phyloP scores from a whole-genome alignment of 1,140 invertebrate genomes.

The Globodera rostochiensis region DNA sequence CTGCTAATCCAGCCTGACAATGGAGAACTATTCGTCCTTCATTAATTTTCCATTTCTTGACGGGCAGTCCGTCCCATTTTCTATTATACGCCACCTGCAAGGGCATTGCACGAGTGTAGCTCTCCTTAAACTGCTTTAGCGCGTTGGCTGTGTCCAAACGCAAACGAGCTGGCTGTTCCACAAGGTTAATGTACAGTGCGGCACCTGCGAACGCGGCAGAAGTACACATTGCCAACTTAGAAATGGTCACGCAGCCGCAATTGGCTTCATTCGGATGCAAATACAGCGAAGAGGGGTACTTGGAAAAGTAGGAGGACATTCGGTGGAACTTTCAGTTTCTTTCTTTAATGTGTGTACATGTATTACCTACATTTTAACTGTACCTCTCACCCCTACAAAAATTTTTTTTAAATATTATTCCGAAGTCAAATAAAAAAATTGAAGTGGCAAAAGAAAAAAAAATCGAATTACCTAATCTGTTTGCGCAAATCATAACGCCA shows the following conservation, averaged over 20 bases:
- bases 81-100: neutral
- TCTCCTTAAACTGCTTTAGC: slow-evolving; percentile 15
- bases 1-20: neutral
- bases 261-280: neutral
- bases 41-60: neutral
- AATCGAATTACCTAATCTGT: no score
- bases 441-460: no score
- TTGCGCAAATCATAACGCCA: no score
- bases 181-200: slow-evolving; percentile 2
- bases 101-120: slow-evolving; percentile 1
- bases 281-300: neutral
- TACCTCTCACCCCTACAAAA: no score
- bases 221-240: neutral
- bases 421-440: no score
- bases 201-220: slow-evolving; percentile 18
- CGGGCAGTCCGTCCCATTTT: no score
- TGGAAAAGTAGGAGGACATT: neutral
- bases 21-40: neutral
- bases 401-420: no score
- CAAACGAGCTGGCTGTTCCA: slow-evolving; percentile 5
- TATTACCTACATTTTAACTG: no score
- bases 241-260: neutral
- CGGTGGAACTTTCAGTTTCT: no score
- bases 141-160: neutral
- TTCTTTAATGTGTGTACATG: no score